phyloP scores from a whole-genome alignment of 2,797 vertebrate species.

The Acipenser oxyrinchus region DNA sequence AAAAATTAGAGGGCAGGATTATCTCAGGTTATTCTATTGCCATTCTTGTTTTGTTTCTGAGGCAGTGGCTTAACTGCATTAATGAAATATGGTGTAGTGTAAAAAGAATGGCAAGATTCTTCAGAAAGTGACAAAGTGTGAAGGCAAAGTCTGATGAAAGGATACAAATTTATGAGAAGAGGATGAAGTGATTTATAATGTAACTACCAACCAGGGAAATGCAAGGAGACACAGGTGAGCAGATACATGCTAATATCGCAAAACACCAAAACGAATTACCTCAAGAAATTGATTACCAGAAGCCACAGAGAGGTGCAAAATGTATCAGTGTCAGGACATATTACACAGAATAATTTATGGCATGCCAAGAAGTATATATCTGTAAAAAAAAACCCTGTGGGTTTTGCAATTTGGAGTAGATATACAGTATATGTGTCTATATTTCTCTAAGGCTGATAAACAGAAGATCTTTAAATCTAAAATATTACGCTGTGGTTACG shows the following conservation, averaged over 20 bases:
- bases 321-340: background rate
- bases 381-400: background rate
- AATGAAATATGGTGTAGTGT: too few relatives aligned
- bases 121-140: background rate
- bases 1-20: too few relatives aligned
- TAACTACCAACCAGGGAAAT: slow-evolving; percentile 3
- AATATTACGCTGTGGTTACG: background rate
- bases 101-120: too few relatives aligned
- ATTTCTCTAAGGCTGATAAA: background rate
- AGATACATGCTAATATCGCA: background rate
- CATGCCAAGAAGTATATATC: slow-evolving; percentile 1
- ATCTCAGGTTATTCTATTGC: too few relatives aligned
- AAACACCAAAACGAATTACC: slow-evolving; percentile 1
- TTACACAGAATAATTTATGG: slow-evolving; percentile 3
- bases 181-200: slow-evolving; percentile 1
- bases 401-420: slow-evolving; percentile 1
- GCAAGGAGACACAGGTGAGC: slow-evolving; percentile 3
- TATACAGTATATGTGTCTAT: background rate
- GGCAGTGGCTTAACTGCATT: too few relatives aligned
- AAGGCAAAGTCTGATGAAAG: background rate
- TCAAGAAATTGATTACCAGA: background rate
- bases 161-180: background rate
- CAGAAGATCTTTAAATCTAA: slow-evolving; percentile 2
- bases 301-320: slow-evolving; percentile 1
- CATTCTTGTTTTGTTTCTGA: too few relatives aligned